Percentiles rank a stretch among this genome's conserved stretches.
Evolutionary conservation across 1,140 invertebrate genomes (phyloP).

Genomic region (Planococcus citri): DNA sequence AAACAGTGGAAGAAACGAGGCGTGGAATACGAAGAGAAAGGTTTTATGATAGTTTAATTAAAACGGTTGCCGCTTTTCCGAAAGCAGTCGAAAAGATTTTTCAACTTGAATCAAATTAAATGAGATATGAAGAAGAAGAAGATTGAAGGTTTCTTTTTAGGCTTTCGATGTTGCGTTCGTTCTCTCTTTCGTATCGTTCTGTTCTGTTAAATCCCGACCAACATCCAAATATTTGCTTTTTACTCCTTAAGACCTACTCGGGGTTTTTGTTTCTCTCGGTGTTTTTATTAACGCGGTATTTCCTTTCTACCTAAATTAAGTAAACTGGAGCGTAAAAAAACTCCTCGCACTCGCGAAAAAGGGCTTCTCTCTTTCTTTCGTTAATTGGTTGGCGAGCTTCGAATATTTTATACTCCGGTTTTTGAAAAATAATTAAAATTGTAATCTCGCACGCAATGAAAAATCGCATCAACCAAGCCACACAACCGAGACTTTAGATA

Average conservation of each 20-base stretch:
- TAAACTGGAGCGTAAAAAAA: conserved; percentile 20
- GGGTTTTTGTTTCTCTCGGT: conserved; percentile 5
- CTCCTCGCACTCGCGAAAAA: too few species aligned
- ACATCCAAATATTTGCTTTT: conserved; percentile 19
- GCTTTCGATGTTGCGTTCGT: conserved; percentile 12
- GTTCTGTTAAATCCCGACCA: conserved; percentile 15
- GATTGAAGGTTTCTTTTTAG: conserved; percentile 19
- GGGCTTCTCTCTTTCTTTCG: too few species aligned
- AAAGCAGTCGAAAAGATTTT: conserved; percentile 19
- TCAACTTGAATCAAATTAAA: conserved; percentile 20
- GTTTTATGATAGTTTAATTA: conserved; percentile 21
- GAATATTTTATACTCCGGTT: background rate
- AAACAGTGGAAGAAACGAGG: conserved; percentile 17
- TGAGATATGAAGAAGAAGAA: conserved; percentile 20
- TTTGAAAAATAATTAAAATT: conserved; percentile 18
- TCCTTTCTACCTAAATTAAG: conserved; percentile 18
- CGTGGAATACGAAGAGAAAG: conserved; percentile 17
- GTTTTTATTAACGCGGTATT: conserved; percentile 18
- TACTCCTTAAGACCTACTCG: conserved; percentile 10
- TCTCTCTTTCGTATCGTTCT: background rate
- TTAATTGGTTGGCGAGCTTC: conserved; percentile 14
- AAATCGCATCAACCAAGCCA: too few species aligned
- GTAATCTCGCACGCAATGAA: conserved; percentile 7
- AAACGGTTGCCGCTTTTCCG: conserved; percentile 11
- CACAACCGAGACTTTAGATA: too few species aligned